A percentile compares a stretch with the other conserved stretches of the same genome.
phyloP scores from a whole-genome alignment of 37 sponge, comb jelly and placozoan genomes.

The Dysidea cf. avara region DNA sequence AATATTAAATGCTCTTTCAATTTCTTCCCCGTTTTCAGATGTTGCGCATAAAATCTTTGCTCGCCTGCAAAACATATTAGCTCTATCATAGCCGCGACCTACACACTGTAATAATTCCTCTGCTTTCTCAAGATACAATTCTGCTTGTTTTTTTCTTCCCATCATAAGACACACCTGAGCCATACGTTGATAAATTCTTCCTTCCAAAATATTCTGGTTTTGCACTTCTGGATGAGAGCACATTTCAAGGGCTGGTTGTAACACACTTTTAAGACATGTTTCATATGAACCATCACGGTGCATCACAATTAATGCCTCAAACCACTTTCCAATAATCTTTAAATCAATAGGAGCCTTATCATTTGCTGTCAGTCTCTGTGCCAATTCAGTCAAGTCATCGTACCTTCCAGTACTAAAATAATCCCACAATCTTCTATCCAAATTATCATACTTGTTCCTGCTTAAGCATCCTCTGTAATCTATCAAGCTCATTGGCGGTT shows the following conservation, averaged over 20 bases:
- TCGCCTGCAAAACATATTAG: slow-evolving; percentile 1
- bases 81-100: slow-evolving; percentile 1
- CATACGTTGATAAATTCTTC: slow-evolving; percentile 6
- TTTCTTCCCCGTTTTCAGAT: not conserved
- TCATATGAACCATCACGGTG: not conserved
- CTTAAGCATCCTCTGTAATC: not conserved
- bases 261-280: not conserved
- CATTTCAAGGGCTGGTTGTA: slow-evolving; percentile 6
- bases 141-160: slow-evolving; percentile 1
- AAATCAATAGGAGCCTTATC: not conserved
- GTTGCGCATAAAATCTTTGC: slow-evolving; percentile 12
- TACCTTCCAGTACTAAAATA: not conserved
- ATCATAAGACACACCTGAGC: slow-evolving; percentile 6
- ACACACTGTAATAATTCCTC: not conserved
- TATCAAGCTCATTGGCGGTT: not conserved
- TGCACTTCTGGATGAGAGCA: not conserved
- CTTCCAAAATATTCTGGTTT: slow-evolving; percentile 7
- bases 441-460: too few species aligned
- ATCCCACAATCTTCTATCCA: not conserved
- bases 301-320: slow-evolving; percentile 5
- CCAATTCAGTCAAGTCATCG: not conserved
- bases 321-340: slow-evolving; percentile 12
- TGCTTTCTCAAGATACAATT: not conserved
- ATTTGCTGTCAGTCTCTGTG: not conserved
- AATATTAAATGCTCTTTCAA: not conserved